phyloP scores from a whole-genome alignment of 2,888 invertebrate genomes.

The Plagiodera versicolora region DNA sequence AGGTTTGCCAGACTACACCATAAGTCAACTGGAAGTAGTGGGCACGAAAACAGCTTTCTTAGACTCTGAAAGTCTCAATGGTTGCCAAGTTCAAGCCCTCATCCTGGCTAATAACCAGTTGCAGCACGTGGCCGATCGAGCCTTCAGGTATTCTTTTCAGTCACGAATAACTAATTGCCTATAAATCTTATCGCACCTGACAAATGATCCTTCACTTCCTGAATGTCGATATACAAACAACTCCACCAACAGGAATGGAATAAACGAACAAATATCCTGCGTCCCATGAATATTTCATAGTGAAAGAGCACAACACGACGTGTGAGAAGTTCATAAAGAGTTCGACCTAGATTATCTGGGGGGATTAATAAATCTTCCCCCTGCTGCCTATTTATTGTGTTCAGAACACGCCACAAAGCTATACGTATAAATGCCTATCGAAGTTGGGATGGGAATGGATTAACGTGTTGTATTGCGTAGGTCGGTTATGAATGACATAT shows the following conservation, averaged over 20 bases:
- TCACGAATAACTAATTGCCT: not conserved
- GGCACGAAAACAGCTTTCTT: constrained; percentile 79
- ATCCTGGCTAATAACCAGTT: constrained; percentile 83
- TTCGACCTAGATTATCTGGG: not conserved
- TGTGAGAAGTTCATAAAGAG: constrained; percentile 8
- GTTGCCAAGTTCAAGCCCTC: constrained; percentile 75
- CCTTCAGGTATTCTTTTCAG: constrained; percentile 66
- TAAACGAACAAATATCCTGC: not conserved
- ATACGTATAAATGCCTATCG: constrained; percentile 5
- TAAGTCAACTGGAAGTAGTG: constrained; percentile 81
- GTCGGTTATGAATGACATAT: not conserved
- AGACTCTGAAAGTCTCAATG: constrained; percentile 78
- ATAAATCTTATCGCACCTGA: not conserved
- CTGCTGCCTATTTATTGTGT: constrained; percentile 6
- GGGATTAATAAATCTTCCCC: constrained; percentile 8
- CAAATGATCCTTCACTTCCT: not conserved
- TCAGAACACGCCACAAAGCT: constrained; percentile 11
- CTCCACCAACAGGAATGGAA: not conserved
- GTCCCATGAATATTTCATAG: not conserved
- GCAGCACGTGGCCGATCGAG: constrained; percentile 75
- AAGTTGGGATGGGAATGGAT: constrained; percentile 6
- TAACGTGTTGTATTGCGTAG: not conserved
- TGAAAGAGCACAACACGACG: not conserved
- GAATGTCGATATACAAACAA: not conserved
- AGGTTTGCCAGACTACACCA: constrained; percentile 79